phyloP scores from a whole-genome alignment of 37 sponge, comb jelly and placozoan species.

The Ianthella basta region DNA sequence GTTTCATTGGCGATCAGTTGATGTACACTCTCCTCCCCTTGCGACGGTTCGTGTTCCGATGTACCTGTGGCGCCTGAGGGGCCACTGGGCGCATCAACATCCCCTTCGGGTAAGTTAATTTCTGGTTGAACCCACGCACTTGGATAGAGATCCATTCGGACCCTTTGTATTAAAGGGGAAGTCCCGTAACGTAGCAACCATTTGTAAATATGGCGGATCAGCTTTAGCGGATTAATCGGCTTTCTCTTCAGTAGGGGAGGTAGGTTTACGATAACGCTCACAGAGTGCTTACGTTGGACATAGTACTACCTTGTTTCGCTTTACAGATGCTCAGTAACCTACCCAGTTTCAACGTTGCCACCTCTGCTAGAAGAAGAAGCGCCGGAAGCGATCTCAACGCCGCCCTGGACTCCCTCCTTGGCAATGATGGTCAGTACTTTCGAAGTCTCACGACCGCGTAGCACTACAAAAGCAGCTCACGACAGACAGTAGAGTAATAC shows the following conservation, averaged over 20 bases:
- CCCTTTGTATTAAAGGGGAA: not conserved
- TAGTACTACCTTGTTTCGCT: not conserved
- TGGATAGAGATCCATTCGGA: constrained; percentile 17
- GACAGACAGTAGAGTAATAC: not conserved
- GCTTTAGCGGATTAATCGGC: not conserved
- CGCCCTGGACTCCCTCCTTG: constrained; percentile 12
- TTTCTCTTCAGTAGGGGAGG: no score
- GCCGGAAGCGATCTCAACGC: not conserved
- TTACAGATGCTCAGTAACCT: not conserved
- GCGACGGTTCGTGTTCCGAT: not conserved
- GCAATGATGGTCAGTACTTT: not conserved
- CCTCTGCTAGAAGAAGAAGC: not conserved
- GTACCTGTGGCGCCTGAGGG: not conserved
- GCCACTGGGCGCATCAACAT: not conserved
- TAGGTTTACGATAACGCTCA: not conserved
- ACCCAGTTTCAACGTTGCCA: not conserved
- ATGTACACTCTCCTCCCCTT: not conserved
- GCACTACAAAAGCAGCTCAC: not conserved
- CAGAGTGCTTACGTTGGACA: not conserved
- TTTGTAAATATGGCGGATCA: constrained; percentile 13
- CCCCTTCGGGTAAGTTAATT: not conserved
- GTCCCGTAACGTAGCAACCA: constrained; percentile 22
- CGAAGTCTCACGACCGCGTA: not conserved
- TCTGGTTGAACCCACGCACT: constrained; percentile 23
- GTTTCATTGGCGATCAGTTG: not conserved